phyloP scores from a whole-genome alignment of 1,140 invertebrate species.

The Plodia interpunctella region DNA sequence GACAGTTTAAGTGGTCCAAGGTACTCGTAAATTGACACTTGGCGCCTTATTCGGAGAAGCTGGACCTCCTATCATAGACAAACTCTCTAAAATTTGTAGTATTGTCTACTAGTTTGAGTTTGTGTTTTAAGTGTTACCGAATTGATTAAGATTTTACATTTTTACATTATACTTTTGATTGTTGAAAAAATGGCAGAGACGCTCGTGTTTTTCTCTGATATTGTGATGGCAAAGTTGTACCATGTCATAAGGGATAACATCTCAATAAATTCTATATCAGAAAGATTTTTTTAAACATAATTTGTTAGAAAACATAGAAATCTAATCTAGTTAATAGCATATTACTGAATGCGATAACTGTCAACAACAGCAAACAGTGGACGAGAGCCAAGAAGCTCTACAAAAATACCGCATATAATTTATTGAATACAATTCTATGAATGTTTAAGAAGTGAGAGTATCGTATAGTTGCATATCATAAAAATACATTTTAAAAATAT shows the following conservation, averaged over 20 bases:
- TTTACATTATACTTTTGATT: too few species aligned
- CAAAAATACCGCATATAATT: conserved; percentile 73
- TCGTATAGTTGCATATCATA: conserved; percentile 68
- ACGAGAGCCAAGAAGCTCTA: conserved; percentile 58
- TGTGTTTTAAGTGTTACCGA: too few species aligned
- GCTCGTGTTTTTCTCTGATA: too few species aligned
- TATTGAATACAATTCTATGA: conserved; percentile 67
- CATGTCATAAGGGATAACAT: too few species aligned
- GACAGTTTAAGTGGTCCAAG: conserved; percentile 45
- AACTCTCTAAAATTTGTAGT: background rate
- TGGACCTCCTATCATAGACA: background rate
- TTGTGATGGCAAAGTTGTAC: too few species aligned
- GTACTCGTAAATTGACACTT: conserved; percentile 28
- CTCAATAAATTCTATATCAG: too few species aligned
- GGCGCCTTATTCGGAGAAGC: conserved; percentile 31
- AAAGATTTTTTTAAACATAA: too few species aligned
- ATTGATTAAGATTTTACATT: too few species aligned
- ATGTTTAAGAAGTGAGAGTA: conserved; percentile 53
- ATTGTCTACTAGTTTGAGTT: too few species aligned
- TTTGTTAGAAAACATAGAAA: too few species aligned
- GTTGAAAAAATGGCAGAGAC: too few species aligned
- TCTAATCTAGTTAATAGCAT: conserved; percentile 19
- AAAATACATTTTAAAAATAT: conserved; percentile 65
- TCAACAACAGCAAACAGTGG: conserved; percentile 54
- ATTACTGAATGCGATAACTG: conserved; percentile 41